Base-by-base conservation (phyloP, 2,888 invertebrate genomes). In the Amaurobius ferox region DNA sequence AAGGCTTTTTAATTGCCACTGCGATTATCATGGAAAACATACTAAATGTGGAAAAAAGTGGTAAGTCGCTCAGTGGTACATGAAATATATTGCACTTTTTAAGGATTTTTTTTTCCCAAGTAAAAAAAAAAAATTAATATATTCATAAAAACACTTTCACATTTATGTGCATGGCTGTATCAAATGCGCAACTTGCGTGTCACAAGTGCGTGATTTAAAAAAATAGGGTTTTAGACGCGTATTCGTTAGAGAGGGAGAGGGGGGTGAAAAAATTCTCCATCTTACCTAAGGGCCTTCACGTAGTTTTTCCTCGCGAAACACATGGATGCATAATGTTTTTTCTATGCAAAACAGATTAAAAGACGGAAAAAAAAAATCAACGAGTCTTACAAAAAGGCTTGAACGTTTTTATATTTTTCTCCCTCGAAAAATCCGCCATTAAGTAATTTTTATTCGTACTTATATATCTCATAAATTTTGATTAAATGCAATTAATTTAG, bases 401-500 rank as follows among this genome's bases (percentile, higher is more conserved):
- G 55, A 44, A 70, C 48, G 40, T 70, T 70, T 70, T 70, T 70
- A n/a, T 70, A 70, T 44, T 70, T 44, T 19, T 35, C 55, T 44
- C 16, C 30, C 28, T 16, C 13, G 62, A 83, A 76, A 83, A 83
- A 66, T 76, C 40, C 83, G 66, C 72, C 77, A 85, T 85, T 85
- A 85, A 85, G 83, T 85, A 85, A 78, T 85, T 77, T 85, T 85
- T 55, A 85, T 85, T 85, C 77, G 70, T 77, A 66, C 70, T 55
- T 16, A 71, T 85, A 77, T 85, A 72, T 77, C 83, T 85, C 83
- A 85, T 85, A 85, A 85, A 85, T 85, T 85, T 85, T 71, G 83
- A 85, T 85, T 85, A 85, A 85, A 85, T 66, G 71, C 83, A 85
- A 85, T 85, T 85, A 85, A 85, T 85, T 85, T 80, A 80, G 66